Base-by-base conservation (phyloP, 2,888 invertebrate genomes). In the Lycophotia porphyrea region DNA sequence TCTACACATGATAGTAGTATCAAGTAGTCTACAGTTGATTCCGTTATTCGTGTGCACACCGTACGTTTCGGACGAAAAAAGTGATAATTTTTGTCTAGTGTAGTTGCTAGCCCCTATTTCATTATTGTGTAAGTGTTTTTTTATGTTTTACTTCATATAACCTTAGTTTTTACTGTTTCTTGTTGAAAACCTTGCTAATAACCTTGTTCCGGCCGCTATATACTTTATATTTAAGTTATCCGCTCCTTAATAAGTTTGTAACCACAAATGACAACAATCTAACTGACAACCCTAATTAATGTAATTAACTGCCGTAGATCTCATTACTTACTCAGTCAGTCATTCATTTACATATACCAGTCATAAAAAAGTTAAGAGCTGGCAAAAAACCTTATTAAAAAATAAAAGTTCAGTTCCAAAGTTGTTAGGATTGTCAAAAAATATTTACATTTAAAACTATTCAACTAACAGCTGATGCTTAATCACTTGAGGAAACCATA, bases 1-100 rank as follows among this genome's bases (percentile, higher is more conserved):
- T 95, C 95, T 92, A 81, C 88, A 89, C 88, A 90, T 92, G 91
- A 90, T 94, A 94, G 87, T 89, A 91, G 82, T 93, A 93, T 91
- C 93, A 91, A 88, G 86, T 89, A 90, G 88, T 87, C 85, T 83
- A 70, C 85, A 89, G 86, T 89, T 89, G 87, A 88, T 88, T 88
- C 88, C 88, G 88, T 88, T 88, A 88, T 83, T 84, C 88, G 85
- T 82, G 78, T 71, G 84, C 83, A 72, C 76, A 71, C 80, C 90
- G 85, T 86, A 87, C 83, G 86, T 85, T 82, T 86, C 78, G 74
- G 79, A 77, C 79, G 77, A 79, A 85, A 85, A 82, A 88, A 86
- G 88, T 89, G 88, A 80, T 78, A 71, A 64, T 78, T 76, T 78
- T 87, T 78, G 87, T 88, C 39, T 78, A 82, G 85, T 87, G 76